Conservation (phyloP, 1,140 invertebrate species). For the Gerris buenoi region DNA sequence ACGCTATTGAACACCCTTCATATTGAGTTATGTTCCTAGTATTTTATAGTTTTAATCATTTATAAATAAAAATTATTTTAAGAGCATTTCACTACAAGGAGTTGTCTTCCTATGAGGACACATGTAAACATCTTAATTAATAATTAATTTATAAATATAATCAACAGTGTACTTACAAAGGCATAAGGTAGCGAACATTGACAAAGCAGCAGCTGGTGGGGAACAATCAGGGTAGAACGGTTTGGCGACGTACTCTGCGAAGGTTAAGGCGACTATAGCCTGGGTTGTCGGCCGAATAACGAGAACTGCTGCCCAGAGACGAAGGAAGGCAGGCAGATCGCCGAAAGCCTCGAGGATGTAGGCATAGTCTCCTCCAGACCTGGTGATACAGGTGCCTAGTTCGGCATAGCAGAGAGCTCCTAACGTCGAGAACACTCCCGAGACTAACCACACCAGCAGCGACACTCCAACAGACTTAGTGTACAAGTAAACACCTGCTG, state of each 20-base stretch:
- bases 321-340: conserved; percentile 70
- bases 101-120: too few species aligned
- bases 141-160: too few species aligned
- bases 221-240: conserved; percentile 64
- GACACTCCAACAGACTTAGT: conserved; percentile 49
- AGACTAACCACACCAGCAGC: conserved; percentile 54
- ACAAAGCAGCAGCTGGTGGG: conserved; percentile 47
- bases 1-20: too few species aligned
- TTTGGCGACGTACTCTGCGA: conserved; percentile 61
- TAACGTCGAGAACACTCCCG: conserved; percentile 55
- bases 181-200: conserved; percentile 54
- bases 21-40: too few species aligned
- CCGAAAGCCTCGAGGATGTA: conserved; percentile 78
- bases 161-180: conserved; percentile 70
- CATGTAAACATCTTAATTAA: too few species aligned
- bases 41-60: too few species aligned
- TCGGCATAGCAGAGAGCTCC: conserved; percentile 74
- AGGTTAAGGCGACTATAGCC: conserved; percentile 67
- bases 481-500: conserved; percentile 37
- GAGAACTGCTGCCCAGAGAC: conserved; percentile 71
- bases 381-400: conserved; percentile 49
- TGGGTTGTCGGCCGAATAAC: conserved; percentile 66
- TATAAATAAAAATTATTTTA: too few species aligned
- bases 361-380: conserved; percentile 77
- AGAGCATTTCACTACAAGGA: too few species aligned